phyloP scores from a whole-genome alignment of 2,113 vertebrate genomes.

The Myotis davidii region DNA sequence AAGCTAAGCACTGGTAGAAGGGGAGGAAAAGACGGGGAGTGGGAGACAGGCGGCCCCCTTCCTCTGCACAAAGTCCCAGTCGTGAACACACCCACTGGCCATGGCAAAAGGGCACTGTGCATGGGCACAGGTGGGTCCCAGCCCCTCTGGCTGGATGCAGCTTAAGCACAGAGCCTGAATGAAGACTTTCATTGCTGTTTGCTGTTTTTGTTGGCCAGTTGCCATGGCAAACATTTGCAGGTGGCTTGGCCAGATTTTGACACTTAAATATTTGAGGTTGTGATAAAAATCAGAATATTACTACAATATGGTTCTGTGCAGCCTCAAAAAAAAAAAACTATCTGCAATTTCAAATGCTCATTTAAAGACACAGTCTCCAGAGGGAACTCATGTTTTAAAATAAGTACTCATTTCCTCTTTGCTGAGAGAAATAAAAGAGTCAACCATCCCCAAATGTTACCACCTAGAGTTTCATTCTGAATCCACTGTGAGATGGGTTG shows the following conservation, averaged over 20 bases:
- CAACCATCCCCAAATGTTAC: slow-evolving; percentile 78
- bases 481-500: slow-evolving; percentile 58
- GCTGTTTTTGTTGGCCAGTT: slow-evolving; percentile 88
- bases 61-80: slow-evolving; percentile 70
- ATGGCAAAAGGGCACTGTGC: slow-evolving; percentile 72
- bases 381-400: slow-evolving; percentile 79
- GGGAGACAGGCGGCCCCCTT: slow-evolving; percentile 33
- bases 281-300: slow-evolving; percentile 93
- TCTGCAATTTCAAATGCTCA: slow-evolving; percentile 82
- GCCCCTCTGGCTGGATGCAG: slow-evolving; percentile 82
- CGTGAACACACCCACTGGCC: slow-evolving; percentile 71
- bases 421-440: slow-evolving; percentile 77
- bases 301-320: slow-evolving; percentile 89
- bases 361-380: slow-evolving; percentile 82
- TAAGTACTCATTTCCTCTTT: slow-evolving; percentile 82
- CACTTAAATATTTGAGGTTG: slow-evolving; percentile 91
- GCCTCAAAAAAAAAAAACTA: slow-evolving; percentile 80
- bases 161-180: slow-evolving; percentile 83
- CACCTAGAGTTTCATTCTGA: slow-evolving; percentile 67
- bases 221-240: slow-evolving; percentile 92
- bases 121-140: slow-evolving; percentile 87
- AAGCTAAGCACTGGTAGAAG: background rate
- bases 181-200: slow-evolving; percentile 90
- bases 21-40: background rate
- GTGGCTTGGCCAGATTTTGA: slow-evolving; percentile 92